phyloP scores from a whole-genome alignment of 2,113 vertebrate genomes.

The Falcunculus frontatus region DNA sequence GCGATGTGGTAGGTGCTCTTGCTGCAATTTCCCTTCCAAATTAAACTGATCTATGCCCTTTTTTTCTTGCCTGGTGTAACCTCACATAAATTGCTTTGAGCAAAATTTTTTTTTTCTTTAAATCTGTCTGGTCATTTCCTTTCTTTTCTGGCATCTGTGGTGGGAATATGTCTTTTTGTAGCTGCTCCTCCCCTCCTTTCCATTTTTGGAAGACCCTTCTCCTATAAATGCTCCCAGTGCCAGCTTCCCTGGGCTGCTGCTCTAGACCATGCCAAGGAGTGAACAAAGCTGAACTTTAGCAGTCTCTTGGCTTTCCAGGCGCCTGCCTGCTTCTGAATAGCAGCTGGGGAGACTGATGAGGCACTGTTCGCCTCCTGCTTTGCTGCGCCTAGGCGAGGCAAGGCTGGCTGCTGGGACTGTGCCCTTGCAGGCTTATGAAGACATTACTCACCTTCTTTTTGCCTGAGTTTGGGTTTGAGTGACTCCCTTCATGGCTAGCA shows the following conservation, averaged over 20 bases:
- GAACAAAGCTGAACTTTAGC: conserved; percentile 52
- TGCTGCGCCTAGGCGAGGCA: not conserved
- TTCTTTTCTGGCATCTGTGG: conserved; percentile 16
- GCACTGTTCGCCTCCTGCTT: not conserved
- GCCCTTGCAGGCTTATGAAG: not conserved
- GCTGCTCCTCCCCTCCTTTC: not conserved
- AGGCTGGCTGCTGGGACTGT: not conserved
- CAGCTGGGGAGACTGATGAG: not conserved
- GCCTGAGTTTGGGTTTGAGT: not conserved
- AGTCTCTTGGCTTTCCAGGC: conserved; percentile 9
- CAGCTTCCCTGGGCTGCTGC: not conserved
- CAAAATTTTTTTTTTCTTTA: not conserved
- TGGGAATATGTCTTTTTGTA: conserved; percentile 38
- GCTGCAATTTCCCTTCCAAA: not conserved
- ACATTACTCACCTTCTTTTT: not conserved
- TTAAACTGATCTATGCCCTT: not conserved
- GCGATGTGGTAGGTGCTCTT: not conserved
- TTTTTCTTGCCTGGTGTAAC: not conserved
- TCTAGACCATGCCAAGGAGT: not conserved
- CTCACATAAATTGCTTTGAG: not conserved
- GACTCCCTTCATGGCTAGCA: not conserved
- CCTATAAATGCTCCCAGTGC: not conserved
- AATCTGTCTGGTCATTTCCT: conserved; percentile 10
- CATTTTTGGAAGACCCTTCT: conserved; percentile 47
- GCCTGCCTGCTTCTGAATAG: conserved; percentile 44